Percentiles rank a stretch among this genome's conserved stretches.
These are phyloP conservation scores for Nephrotoma guestfalica DNA, from an alignment of 2,888 invertebrate genomes.

Conservation along the genomic window DNA sequence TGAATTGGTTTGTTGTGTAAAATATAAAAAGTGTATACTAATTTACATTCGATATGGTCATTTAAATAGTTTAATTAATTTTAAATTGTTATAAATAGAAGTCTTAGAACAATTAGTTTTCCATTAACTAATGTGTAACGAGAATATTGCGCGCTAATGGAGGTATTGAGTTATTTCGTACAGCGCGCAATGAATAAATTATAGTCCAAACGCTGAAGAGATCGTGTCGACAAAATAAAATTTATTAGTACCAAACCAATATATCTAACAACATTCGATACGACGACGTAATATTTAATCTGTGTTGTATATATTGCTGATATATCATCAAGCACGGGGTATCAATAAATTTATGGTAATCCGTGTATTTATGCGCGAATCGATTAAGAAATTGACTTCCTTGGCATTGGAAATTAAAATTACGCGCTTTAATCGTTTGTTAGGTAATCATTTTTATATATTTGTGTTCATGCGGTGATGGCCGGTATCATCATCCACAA, in stretches of 20 bases:
- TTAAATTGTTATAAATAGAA: not conserved
- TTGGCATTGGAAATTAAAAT: not conserved
- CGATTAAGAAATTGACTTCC: not conserved
- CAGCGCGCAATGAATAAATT: not conserved
- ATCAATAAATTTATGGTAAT: not conserved
- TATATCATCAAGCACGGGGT: not conserved
- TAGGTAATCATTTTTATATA: not conserved
- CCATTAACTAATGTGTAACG: not conserved
- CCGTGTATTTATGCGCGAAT: not conserved
- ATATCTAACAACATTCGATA: not conserved
- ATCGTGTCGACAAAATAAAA: not conserved
- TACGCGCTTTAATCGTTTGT: not conserved
- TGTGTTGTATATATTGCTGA: not conserved
- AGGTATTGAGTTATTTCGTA: not conserved
- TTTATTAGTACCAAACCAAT: not conserved
- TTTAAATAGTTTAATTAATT: not conserved
- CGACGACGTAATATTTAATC: not conserved
- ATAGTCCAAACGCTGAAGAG: not conserved
- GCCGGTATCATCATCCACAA: not conserved
- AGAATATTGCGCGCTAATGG: not conserved
- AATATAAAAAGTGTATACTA: not conserved
- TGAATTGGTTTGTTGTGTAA: not conserved
- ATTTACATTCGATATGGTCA: not conserved
- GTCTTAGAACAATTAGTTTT: not conserved
- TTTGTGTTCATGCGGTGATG: not conserved